These are phyloP conservation scores for Drosophila virilis DNA, from an alignment of 1,140 invertebrate genomes.

Conservation along the genomic window DNA sequence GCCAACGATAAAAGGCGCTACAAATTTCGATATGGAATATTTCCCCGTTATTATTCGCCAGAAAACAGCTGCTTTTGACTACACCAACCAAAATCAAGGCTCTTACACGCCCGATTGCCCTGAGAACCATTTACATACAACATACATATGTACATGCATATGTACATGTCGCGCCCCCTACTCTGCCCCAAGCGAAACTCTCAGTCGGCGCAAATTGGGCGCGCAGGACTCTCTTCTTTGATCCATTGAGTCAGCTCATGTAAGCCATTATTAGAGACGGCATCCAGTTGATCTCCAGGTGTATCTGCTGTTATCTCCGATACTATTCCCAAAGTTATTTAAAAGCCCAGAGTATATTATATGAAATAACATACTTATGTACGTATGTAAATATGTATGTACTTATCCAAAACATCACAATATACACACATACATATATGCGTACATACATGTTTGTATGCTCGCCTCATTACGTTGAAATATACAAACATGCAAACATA, in stretches of 20 bases:
- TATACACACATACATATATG: too few relatives aligned
- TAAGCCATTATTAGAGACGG: conserved; percentile 36
- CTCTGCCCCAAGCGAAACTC: too few relatives aligned
- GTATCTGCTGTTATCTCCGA: not conserved
- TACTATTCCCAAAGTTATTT: too few relatives aligned
- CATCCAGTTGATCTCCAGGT: conserved; percentile 27
- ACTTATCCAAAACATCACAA: too few relatives aligned
- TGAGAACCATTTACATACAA: conserved; percentile 6
- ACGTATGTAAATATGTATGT: too few relatives aligned
- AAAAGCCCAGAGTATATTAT: too few relatives aligned
- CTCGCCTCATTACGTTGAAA: too few relatives aligned
- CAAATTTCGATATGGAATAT: conserved; percentile 60
- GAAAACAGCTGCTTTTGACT: conserved; percentile 7
- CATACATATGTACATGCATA: not conserved
- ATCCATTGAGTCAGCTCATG: conserved; percentile 34
- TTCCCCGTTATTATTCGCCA: conserved; percentile 38
- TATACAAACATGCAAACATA: too few relatives aligned
- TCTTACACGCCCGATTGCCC: conserved; percentile 26
- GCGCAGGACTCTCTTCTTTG: conserved; percentile 11
- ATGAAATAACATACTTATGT: too few relatives aligned
- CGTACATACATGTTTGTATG: too few relatives aligned
- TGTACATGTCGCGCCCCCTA: too few relatives aligned
- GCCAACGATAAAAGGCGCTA: conserved; percentile 63
- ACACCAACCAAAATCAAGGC: conserved; percentile 13
- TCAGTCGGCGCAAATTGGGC: conserved; percentile 9